A percentile compares a stretch with the other conserved stretches of the same genome.
phyloP scores from a whole-genome alignment of 1,140 invertebrate species.

The Ceratitis capitata region DNA sequence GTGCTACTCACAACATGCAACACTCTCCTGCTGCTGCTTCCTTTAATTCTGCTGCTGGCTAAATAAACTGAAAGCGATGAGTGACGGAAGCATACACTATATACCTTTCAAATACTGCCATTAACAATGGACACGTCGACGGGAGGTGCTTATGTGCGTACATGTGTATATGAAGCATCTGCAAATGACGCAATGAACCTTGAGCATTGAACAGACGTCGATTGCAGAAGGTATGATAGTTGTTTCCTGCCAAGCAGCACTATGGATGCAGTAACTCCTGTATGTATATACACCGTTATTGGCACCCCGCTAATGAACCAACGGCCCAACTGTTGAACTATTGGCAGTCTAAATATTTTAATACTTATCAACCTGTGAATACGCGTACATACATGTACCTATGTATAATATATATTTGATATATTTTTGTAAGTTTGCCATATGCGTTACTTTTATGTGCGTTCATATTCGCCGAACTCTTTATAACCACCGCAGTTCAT shows the following conservation, averaged over 20 bases:
- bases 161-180: background rate
- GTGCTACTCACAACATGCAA: background rate
- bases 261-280: too few species aligned
- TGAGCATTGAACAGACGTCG: background rate
- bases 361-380: too few species aligned
- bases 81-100: background rate
- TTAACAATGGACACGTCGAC: background rate
- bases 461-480: too few species aligned
- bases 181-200: background rate
- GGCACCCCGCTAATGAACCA: too few species aligned
- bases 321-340: too few species aligned
- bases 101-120: background rate
- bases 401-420: too few species aligned
- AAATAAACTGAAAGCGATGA: background rate
- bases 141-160: background rate
- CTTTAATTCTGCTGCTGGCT: background rate
- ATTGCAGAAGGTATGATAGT: background rate
- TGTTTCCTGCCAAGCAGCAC: background rate
- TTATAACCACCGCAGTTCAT: too few species aligned
- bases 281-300: too few species aligned
- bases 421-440: too few species aligned
- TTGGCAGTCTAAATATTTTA: too few species aligned
- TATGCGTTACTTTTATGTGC: too few species aligned
- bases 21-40: background rate
- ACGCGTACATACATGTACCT: too few species aligned